Evolutionary conservation across 2,113 vertebrate genomes (phyloP).

Genomic region (Eptesicus fuscus): DNA sequence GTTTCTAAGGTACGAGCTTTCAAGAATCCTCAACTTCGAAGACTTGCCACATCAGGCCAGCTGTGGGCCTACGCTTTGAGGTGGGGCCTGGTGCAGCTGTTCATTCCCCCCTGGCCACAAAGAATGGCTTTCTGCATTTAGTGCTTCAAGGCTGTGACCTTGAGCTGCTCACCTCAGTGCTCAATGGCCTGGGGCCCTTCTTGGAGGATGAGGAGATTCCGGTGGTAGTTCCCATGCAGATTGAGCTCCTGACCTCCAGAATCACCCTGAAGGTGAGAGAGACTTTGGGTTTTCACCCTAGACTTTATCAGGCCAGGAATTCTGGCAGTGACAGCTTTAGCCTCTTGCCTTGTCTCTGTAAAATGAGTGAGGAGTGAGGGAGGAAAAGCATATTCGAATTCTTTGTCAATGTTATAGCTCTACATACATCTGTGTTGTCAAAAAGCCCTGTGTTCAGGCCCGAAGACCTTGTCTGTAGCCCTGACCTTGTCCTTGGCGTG

Average conservation of each 20-base stretch:
- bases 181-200: slow-evolving; percentile 91
- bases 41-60: slow-evolving; percentile 64
- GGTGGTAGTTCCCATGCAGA: slow-evolving; percentile 90
- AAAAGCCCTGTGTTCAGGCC: background rate
- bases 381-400: background rate
- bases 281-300: background rate
- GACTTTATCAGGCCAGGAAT: background rate
- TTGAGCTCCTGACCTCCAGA: slow-evolving; percentile 87
- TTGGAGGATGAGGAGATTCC: slow-evolving; percentile 93
- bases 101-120: slow-evolving; percentile 83
- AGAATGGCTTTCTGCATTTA: slow-evolving; percentile 87
- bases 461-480: background rate
- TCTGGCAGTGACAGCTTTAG: background rate
- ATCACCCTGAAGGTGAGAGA: slow-evolving; percentile 89
- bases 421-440: background rate
- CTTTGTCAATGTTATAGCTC: background rate
- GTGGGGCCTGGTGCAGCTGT: slow-evolving; percentile 83
- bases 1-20: slow-evolving; percentile 41
- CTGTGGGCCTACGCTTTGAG: slow-evolving; percentile 84
- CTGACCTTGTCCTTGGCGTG: background rate
- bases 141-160: slow-evolving; percentile 82
- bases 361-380: background rate
- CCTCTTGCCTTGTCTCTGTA: background rate
- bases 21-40: slow-evolving; percentile 62
- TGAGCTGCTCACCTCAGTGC: slow-evolving; percentile 88